Evolutionary conservation across 2,888 invertebrate genomes (phyloP), one percentile per base, ranked within the genome.

Genomic region (Morpho deidamia): DNA sequence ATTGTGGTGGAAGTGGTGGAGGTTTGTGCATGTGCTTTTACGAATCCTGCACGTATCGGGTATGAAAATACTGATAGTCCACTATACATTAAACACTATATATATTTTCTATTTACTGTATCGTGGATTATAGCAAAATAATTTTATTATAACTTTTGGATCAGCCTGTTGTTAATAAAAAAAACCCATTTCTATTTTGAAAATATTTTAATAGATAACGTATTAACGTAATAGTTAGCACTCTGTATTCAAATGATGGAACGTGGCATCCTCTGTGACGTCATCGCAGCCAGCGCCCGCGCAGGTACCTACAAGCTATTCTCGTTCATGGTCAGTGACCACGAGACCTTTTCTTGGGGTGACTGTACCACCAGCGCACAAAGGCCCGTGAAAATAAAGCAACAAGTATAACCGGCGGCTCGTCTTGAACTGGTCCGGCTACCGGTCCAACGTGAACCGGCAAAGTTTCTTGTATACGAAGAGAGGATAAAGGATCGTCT

Each of bases 321-420:
- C 85, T 83, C 74, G 78, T 75, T 78, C 72, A 76, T 87, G 87
- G 88, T 87, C 88, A 87, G 69, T 86, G 88, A 88, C 87, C 88
- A 86, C 67, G 72, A 76, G 79, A 85, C 88, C 86, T 85, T 83
- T 81, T 69, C 83, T 75, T 76, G 83, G 81, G 87, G 85, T 88
- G 86, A 87, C 81, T 87, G 87, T 79, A 80, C 82, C 69, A 63
- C 86, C 82, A 81, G 60, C 66, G 58, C 65, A 60, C 59, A 59
- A 54, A 71, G 81, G 76, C 64, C 66, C 56, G 53, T 55, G 55
- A 47, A 61, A 59, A 64, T 58, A 61, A 67, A 58, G 58, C 63
- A 68, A 65, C 61, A 59, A 56, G 63, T 62, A 62, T 61, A 61
- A 64, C 50, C 53, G 59, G 63, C 58, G 60, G 76, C 35, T 72